A percentile compares a stretch with the other conserved stretches of the same genome.
phyloP scores from a whole-genome alignment of 2,797 vertebrate genomes.

The Eulemur albifrons region DNA sequence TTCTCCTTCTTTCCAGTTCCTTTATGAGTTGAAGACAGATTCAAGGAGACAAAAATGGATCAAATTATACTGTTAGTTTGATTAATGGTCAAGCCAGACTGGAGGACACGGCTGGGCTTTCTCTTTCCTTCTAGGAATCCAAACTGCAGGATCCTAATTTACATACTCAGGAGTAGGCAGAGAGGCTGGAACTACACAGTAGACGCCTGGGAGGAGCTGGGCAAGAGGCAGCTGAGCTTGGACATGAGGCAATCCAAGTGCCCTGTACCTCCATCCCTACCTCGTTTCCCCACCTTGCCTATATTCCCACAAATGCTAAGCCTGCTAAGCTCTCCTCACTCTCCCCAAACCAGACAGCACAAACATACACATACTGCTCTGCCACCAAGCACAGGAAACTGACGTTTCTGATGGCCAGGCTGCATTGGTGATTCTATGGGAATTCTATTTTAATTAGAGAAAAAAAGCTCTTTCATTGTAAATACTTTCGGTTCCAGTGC shows the following conservation, averaged over 20 bases:
- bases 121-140: not conserved
- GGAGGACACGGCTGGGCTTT: not conserved
- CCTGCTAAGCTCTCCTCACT: not conserved
- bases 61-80: conserved; percentile 6
- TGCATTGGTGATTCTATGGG: not conserved
- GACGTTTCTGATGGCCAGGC: not conserved
- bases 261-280: no score
- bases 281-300: not conserved
- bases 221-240: not conserved
- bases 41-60: conserved; percentile 8
- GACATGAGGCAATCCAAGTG: not conserved
- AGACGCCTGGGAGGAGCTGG: no score
- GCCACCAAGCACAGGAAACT: not conserved
- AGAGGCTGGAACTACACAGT: not conserved
- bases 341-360: not conserved
- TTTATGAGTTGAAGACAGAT: conserved; percentile 11
- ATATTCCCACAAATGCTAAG: not conserved
- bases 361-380: not conserved
- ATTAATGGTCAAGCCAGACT: not conserved
- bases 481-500: not conserved
- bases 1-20: not conserved
- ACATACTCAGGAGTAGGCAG: not conserved
- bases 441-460: conserved; percentile 6
- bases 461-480: not conserved
- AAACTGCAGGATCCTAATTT: not conserved